These are phyloP conservation scores for Andrena minutula DNA, from an alignment of 2,888 invertebrate species.

Conservation along the genomic window DNA sequence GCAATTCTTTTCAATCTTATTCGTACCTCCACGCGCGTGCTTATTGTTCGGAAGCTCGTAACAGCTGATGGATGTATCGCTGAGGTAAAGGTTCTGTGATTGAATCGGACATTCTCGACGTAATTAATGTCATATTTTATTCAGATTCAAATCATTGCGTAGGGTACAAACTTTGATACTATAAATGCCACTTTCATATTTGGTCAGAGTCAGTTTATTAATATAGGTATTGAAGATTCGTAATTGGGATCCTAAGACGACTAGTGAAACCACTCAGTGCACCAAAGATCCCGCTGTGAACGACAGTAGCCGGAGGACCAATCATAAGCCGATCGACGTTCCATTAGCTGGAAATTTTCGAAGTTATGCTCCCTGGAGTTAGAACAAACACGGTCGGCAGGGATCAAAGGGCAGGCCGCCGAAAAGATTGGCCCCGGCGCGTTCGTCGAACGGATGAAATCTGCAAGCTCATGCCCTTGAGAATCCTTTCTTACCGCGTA, in stretches of 20 bases:
- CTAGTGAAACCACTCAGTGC: background rate
- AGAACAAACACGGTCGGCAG: slow-evolving; percentile 63
- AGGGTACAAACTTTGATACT: too few relatives aligned
- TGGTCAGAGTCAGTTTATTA: too few relatives aligned
- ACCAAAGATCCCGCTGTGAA: background rate
- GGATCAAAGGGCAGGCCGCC: slow-evolving; percentile 60
- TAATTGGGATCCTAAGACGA: background rate
- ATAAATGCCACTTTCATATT: too few relatives aligned
- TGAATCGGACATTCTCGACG: background rate
- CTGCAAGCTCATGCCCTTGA: slow-evolving; percentile 73
- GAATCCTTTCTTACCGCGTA: slow-evolving; percentile 64
- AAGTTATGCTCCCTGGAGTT: slow-evolving; percentile 32
- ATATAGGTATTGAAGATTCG: background rate
- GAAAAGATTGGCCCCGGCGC: slow-evolving; percentile 59
- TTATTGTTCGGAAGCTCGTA: slow-evolving; percentile 4
- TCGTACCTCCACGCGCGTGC: background rate
- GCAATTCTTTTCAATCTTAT: slow-evolving; percentile 34
- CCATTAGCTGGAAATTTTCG: slow-evolving; percentile 54
- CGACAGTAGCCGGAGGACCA: slow-evolving; percentile 9
- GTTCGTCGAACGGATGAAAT: slow-evolving; percentile 61
- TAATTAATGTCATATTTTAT: slow-evolving; percentile 1
- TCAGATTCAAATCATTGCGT: background rate
- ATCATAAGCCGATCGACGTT: slow-evolving; percentile 49
- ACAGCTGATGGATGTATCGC: background rate
- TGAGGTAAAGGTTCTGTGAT: background rate